Conservation (phyloP, 2,113 vertebrate genomes). For the Mionectes macconnelli region DNA sequence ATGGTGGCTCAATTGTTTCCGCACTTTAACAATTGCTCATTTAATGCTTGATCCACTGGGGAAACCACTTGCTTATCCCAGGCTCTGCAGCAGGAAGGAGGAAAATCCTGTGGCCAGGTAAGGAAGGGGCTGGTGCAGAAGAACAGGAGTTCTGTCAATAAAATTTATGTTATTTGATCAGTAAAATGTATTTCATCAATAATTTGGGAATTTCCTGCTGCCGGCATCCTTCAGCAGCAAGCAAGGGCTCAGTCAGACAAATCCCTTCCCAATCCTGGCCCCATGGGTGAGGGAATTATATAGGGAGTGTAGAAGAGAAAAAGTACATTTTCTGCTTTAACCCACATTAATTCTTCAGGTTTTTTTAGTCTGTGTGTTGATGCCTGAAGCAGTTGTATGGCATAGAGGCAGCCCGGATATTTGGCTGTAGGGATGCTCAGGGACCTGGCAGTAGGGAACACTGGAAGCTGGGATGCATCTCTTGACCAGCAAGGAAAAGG, state of each 20-base stretch:
- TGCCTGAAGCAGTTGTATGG: rapidly evolving
- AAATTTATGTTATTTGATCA: not conserved
- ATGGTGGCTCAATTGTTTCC: not conserved
- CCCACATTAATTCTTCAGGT: not conserved
- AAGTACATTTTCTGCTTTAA: not conserved
- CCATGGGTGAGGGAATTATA: not conserved
- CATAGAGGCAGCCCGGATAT: not conserved
- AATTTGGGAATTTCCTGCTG: not conserved
- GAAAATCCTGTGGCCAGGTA: rapidly evolving
- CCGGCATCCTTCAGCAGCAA: not conserved
- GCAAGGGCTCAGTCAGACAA: not conserved
- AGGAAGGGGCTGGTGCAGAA: not conserved
- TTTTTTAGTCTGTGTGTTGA: not conserved
- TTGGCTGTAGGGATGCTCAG: not conserved
- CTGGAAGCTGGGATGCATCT: not conserved
- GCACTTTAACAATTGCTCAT: not conserved
- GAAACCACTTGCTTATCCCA: rapidly evolving
- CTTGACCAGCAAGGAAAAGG: not conserved
- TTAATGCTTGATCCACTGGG: not conserved
- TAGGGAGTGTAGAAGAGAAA: not conserved
- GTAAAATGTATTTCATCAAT: not conserved
- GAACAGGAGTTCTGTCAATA: not conserved
- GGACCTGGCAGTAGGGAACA: rapidly evolving
- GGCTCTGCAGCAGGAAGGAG: not conserved
- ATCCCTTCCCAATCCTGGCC: not conserved